Percentiles rank a stretch among this genome's conserved stretches.
Evolutionary conservation across 2,797 vertebrate species (phyloP).

Genomic region (Neopelma chrysocephalum): DNA sequence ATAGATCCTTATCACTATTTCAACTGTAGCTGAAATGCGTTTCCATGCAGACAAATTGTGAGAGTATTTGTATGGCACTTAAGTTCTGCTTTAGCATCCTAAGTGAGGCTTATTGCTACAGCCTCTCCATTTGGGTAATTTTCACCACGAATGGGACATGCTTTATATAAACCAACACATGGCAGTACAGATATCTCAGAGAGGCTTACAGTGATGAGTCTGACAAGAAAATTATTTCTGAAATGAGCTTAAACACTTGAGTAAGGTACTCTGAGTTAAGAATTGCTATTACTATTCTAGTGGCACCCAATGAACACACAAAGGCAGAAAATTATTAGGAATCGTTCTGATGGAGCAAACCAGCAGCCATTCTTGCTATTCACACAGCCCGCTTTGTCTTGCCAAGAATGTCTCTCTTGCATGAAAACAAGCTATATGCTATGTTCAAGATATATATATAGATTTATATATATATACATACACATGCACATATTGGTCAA

Average conservation of each 20-base stretch:
- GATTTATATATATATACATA: neutral
- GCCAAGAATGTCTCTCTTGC: neutral
- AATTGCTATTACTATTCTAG: constrained; percentile 3
- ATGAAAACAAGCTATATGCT: neutral
- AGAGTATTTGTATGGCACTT: neutral
- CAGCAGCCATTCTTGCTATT: neutral
- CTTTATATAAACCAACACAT: neutral
- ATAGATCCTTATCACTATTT: neutral
- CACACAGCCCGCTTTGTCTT: accelerated
- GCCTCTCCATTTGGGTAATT: constrained; percentile 9
- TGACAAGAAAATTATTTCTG: constrained; percentile 42
- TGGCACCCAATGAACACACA: neutral
- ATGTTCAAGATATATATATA: neutral
- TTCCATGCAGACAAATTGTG: neutral
- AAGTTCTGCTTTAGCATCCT: neutral
- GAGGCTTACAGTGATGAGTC: neutral
- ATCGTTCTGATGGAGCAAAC: neutral
- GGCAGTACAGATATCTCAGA: neutral
- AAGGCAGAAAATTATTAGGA: neutral
- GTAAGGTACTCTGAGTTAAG: neutral
- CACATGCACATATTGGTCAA: neutral
- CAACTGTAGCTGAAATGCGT: neutral
- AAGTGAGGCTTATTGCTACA: neutral
- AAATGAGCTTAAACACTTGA: constrained; percentile 25
- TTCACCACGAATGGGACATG: neutral